phyloP scores from a whole-genome alignment of 2,888 invertebrate species.

The Bembecia ichneumoniformis region DNA sequence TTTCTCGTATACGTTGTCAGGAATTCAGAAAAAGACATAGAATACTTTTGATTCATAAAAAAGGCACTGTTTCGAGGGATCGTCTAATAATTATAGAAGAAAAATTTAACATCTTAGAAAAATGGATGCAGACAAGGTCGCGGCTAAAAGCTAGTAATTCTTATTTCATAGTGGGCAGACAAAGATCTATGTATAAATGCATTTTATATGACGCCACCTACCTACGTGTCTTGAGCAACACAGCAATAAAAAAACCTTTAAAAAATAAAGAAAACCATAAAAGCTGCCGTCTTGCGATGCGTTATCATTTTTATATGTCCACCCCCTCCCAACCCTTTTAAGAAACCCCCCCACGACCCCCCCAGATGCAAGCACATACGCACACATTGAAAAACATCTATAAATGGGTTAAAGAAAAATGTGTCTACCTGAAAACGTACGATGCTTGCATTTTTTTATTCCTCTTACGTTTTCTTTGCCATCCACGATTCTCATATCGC shows the following conservation, averaged over 20 bases:
- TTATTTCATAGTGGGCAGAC: too few species aligned
- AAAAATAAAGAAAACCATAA: conserved; percentile 60
- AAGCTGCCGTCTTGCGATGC: conserved; percentile 72
- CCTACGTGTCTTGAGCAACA: not conserved
- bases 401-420: conserved; percentile 73
- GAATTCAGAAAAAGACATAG: too few species aligned
- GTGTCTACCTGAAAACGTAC: conserved; percentile 73
- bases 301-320: conserved; percentile 72
- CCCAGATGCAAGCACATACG: conserved; percentile 43
- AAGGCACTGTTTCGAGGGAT: too few species aligned
- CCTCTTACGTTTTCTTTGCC: conserved; percentile 68
- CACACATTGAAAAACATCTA: conserved; percentile 47
- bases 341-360: conserved; percentile 29
- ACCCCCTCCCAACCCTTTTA: conserved; percentile 41
- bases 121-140: too few species aligned
- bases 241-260: conserved; percentile 1
- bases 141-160: too few species aligned
- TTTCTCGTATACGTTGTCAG: too few species aligned
- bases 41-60: too few species aligned
- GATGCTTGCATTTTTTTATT: conserved; percentile 67
- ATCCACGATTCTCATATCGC: conserved; percentile 72
- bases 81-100: too few species aligned
- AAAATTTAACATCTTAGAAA: too few species aligned
- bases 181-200: not conserved
- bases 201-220: not conserved